phyloP scores from a whole-genome alignment of 2,113 vertebrate species.

The Asarcornis scutulata region DNA sequence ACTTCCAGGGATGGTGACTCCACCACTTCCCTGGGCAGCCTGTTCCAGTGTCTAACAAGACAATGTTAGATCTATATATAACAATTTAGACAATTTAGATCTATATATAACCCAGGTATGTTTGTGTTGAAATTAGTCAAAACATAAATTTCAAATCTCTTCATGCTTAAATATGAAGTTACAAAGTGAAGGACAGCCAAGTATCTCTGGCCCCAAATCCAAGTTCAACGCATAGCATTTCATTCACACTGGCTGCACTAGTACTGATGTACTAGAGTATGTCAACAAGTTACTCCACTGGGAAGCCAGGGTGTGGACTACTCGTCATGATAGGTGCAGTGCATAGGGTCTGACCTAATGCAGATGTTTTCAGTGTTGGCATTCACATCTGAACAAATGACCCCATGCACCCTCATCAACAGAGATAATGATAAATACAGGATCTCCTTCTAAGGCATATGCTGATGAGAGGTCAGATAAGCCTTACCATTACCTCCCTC shows the following conservation, averaged over 20 bases:
- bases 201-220: not conserved
- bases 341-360: not conserved
- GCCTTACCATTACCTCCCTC: not conserved
- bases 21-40: too few species aligned
- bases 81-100: not conserved
- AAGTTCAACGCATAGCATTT: not conserved
- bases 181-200: not conserved
- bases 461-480: not conserved
- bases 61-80: too few species aligned
- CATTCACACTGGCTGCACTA: not conserved
- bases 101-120: not conserved
- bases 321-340: not conserved
- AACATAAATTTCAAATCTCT: not conserved
- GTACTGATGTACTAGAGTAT: not conserved
- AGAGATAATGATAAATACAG: not conserved
- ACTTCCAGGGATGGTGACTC: too few species aligned
- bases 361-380: not conserved
- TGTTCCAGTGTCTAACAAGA: too few species aligned
- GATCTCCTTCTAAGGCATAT: not conserved
- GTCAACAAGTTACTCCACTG: not conserved
- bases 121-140: not conserved
- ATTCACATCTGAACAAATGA: not conserved
- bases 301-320: not conserved
- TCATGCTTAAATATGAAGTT: not conserved
- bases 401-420: not conserved